A percentile compares a stretch with the other conserved stretches of the same genome.
phyloP scores from a whole-genome alignment of 2,797 vertebrate genomes.

The Geotrypetes seraphini region DNA sequence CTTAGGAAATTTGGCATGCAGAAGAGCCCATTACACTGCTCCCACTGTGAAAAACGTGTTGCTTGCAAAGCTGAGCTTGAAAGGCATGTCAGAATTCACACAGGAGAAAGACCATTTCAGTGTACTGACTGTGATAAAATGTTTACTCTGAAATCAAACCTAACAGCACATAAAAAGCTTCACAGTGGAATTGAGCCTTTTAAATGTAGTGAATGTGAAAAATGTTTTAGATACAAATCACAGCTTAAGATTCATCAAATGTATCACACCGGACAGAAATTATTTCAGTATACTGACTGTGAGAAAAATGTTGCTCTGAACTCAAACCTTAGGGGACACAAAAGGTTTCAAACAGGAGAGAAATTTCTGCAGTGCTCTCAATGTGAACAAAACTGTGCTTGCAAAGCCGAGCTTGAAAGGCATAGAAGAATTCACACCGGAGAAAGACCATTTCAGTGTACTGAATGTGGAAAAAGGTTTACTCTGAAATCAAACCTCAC shows the following conservation, averaged over 20 bases:
- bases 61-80: background rate
- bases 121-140: conserved; percentile 6
- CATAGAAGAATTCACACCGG: background rate
- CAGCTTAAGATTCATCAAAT: background rate
- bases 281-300: conserved; percentile 2
- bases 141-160: conserved; percentile 1
- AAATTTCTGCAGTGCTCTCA: background rate
- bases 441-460: conserved; percentile 6
- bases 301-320: conserved; percentile 11
- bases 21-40: too few species aligned
- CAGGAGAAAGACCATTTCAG: background rate
- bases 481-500: conserved; percentile 1
- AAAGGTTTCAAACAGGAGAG: background rate
- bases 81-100: background rate
- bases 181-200: conserved; percentile 11
- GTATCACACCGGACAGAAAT: background rate
- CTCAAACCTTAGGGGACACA: background rate
- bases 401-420: background rate
- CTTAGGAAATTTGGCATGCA: too few species aligned
- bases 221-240: conserved; percentile 1
- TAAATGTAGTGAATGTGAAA: conserved; percentile 3
- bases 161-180: conserved; percentile 8
- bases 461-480: conserved; percentile 5
- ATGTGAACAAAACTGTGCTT: background rate
- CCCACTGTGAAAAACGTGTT: background rate